Base-by-base conservation (phyloP, 2,888 invertebrate species). In the Colostygia pectinataria region DNA sequence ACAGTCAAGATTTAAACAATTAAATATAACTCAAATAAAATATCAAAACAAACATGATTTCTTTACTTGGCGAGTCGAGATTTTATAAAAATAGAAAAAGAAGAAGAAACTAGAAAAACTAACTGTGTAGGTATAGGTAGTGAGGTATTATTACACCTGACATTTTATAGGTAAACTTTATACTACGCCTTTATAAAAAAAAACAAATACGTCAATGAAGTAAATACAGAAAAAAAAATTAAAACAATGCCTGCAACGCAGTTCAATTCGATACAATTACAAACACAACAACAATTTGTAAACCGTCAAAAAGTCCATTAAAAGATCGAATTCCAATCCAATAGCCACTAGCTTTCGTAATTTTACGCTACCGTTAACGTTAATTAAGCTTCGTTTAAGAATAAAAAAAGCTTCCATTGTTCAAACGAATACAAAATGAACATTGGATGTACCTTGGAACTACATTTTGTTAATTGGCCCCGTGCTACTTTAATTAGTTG, bases 401-500 rank as follows among this genome's bases (percentile, higher is more conserved):
- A 76, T 47, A 47, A 77, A 79, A 76, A 79, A 74, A 71, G 67
- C 44, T 65, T 69, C 75, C 78, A 83, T 84, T 85, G 86, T 85
- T 80, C 55, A 31, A 31, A 23, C 34, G 23, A 20, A 10, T 34
- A 34, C 34, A 34, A 40, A 34, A 40, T 40, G 40, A 40, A 39
- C 20, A 39, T 10, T 24, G 14, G 10, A 14, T 8, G 46, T 43
- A 41, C 61, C 60, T 70, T 68, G 72, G 70, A 80, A 80, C 74
- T 79, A 83, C 84, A 81, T 83, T 86, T 81, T 67, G 82, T 85
- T 86, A 87, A 88, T 88, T 88, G 86, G 79, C 71, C 74, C 65
- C 71, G 72, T 73, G 75, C 70, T 65, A 72, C 75, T 80, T 83
- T 84, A 84, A 85, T 87, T 85, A 86, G 77, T 73, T 65, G 71